Percentiles rank a stretch among this genome's conserved stretches.
Evolutionary conservation across 1,140 invertebrate species (phyloP).

Genomic region (Nylanderia fulva): DNA sequence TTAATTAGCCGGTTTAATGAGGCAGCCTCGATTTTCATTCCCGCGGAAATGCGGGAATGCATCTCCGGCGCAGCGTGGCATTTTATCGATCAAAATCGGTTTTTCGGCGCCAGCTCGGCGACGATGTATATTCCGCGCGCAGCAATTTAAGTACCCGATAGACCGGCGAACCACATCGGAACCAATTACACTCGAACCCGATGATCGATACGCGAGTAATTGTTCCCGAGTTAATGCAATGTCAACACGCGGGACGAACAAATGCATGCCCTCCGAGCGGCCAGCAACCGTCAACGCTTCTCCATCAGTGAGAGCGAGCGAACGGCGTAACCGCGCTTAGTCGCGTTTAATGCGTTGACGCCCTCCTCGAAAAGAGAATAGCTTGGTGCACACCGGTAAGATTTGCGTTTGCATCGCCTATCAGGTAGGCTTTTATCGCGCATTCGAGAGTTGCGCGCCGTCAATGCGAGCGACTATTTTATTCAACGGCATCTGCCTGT

Average conservation of each 20-base stretch:
- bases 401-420: conserved; percentile 70
- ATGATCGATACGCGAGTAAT: conserved; percentile 79
- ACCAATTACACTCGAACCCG: conserved; percentile 70
- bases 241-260: conserved; percentile 70
- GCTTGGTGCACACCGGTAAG: conserved; percentile 41
- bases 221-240: conserved; percentile 75
- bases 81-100: conserved; percentile 45
- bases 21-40: conserved; percentile 48
- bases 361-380: conserved; percentile 24
- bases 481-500: conserved; percentile 8
- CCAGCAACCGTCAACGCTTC: conserved; percentile 17
- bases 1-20: conserved; percentile 33
- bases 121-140: conserved; percentile 9
- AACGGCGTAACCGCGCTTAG: conserved; percentile 27
- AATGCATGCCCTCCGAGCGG: conserved; percentile 41
- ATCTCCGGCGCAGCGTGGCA: background rate
- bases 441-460: conserved; percentile 21
- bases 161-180: conserved; percentile 63
- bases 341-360: conserved; percentile 60
- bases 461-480: conserved; percentile 26
- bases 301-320: conserved; percentile 9
- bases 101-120: conserved; percentile 27
- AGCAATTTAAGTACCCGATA: conserved; percentile 68
- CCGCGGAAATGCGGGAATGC: background rate
- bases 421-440: conserved; percentile 53